Evolutionary conservation across 2,888 invertebrate species (phyloP).

Genomic region (Tuta absoluta): DNA sequence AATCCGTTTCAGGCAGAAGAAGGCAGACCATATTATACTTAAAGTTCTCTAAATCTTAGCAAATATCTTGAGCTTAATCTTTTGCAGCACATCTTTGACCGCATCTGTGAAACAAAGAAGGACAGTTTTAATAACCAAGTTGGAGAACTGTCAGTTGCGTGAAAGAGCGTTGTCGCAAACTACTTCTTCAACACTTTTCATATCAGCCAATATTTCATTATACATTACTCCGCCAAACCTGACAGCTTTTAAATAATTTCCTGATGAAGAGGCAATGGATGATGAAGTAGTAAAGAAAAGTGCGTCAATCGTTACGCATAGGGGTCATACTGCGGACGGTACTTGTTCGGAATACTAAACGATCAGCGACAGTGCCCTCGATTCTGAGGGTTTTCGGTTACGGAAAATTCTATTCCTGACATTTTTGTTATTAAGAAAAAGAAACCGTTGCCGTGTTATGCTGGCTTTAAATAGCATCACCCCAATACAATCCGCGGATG

Average conservation of each 20-base stretch:
- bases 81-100: not conserved
- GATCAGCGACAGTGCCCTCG: not conserved
- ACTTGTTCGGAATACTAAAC: conserved; percentile 13
- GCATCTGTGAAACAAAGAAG: conserved; percentile 27
- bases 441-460: no score
- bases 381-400: no score
- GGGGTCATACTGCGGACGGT: conserved; percentile 21
- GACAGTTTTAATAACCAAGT: conserved; percentile 30
- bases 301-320: conserved; percentile 9
- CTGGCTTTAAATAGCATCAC: no score
- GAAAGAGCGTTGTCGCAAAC: conserved; percentile 15
- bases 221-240: not conserved
- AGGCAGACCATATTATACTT: no score
- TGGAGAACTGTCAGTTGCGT: conserved; percentile 26
- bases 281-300: conserved; percentile 2
- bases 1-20: not conserved
- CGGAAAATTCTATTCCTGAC: no score
- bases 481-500: no score
- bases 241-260: not conserved
- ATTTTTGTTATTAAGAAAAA: no score
- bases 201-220: not conserved
- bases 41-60: no score
- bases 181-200: not conserved
- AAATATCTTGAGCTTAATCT: not conserved
- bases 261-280: not conserved